These are phyloP conservation scores for Lapara coniferarum DNA, from an alignment of 2,888 invertebrate genomes.

Conservation along the genomic window DNA sequence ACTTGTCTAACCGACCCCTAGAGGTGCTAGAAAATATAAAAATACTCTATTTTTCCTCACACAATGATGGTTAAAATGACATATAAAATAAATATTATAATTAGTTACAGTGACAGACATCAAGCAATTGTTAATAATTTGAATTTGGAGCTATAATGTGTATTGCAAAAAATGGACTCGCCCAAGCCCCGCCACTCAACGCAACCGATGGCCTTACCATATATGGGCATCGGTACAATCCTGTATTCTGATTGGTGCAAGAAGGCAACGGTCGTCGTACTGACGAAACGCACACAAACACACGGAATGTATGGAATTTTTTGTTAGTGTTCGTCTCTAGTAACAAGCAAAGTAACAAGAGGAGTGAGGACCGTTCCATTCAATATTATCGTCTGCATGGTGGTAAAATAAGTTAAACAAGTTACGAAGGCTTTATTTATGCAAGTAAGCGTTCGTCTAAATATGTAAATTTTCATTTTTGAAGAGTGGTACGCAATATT, in stretches of 20 bases:
- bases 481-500: slow-evolving; percentile 31
- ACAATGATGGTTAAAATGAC: slow-evolving; percentile 1
- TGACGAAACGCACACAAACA: slow-evolving; percentile 59
- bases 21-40: slow-evolving; percentile 57
- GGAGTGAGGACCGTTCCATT: slow-evolving; percentile 35
- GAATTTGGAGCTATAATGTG: slow-evolving; percentile 57
- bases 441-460: slow-evolving; percentile 23
- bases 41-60: slow-evolving; percentile 42
- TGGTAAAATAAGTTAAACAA: slow-evolving; percentile 44
- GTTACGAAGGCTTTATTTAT: slow-evolving; percentile 38
- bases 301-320: slow-evolving; percentile 42
- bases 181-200: slow-evolving; percentile 77
- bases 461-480: slow-evolving; percentile 19
- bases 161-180: slow-evolving; percentile 67
- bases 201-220: slow-evolving; percentile 88
- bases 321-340: slow-evolving; percentile 56
- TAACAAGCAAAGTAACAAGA: too few species aligned
- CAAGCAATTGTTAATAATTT: slow-evolving; percentile 60
- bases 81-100: slow-evolving; percentile 14
- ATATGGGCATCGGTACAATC: slow-evolving; percentile 91
- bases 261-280: slow-evolving; percentile 77
- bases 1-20: slow-evolving; percentile 71
- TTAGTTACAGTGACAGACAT: slow-evolving; percentile 47
- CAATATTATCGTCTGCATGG: slow-evolving; percentile 33
- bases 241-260: slow-evolving; percentile 86